These are phyloP conservation scores for Babylonia areolata DNA, from an alignment of 1,140 invertebrate genomes.

Conservation along the genomic window DNA sequence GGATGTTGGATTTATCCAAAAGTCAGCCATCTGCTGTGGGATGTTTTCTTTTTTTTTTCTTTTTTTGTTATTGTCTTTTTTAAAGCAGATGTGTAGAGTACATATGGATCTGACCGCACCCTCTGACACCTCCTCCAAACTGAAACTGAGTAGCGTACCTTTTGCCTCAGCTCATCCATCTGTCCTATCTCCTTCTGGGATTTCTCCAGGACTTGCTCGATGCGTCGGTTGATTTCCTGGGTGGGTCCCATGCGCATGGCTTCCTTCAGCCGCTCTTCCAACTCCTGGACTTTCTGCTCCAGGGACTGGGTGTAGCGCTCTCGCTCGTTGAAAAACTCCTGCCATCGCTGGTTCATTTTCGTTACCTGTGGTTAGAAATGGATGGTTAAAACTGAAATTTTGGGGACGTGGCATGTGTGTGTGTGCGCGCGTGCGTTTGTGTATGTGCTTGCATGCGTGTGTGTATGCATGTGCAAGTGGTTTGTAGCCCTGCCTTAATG, in stretches of 20 bases:
- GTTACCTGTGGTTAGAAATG: slow-evolving; percentile 49
- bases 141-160: neutral
- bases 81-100: too few species aligned
- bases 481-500: too few species aligned
- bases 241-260: slow-evolving; percentile 12
- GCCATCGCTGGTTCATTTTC: slow-evolving; percentile 69
- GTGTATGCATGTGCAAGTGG: too few species aligned
- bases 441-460: too few species aligned
- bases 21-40: too few species aligned
- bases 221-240: slow-evolving; percentile 19
- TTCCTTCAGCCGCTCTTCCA: slow-evolving; percentile 30
- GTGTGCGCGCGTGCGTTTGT: too few species aligned
- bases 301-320: slow-evolving; percentile 51
- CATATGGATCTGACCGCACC: too few species aligned
- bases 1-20: too few species aligned
- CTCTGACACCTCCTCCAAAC: too few species aligned
- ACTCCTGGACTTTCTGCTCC: slow-evolving; percentile 42
- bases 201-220: slow-evolving; percentile 12
- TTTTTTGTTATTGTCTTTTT: too few species aligned
- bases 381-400: neutral
- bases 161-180: slow-evolving; percentile 8
- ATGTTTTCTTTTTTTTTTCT: too few species aligned
- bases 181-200: slow-evolving; percentile 34
- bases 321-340: slow-evolving; percentile 60
- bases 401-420: too few species aligned